These are phyloP conservation scores for Cephalopholis sonnerati DNA, from an alignment of 2,113 vertebrate genomes.

Conservation along the genomic window DNA sequence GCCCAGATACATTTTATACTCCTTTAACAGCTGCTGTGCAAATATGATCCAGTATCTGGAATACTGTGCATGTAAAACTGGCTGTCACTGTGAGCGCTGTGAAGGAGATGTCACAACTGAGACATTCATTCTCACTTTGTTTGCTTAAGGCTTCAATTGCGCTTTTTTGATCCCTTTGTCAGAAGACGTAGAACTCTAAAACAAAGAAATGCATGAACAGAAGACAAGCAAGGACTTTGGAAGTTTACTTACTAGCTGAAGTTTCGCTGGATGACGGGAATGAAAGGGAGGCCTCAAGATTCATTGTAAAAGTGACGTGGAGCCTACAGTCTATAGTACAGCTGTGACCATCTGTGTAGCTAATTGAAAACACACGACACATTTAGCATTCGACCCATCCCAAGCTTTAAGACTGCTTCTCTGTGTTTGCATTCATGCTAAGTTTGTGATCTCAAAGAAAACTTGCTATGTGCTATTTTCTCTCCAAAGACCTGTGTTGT, in stretches of 20 bases:
- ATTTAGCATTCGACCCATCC: neutral
- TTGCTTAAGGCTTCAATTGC: neutral
- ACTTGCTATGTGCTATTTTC: neutral
- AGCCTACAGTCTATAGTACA: neutral
- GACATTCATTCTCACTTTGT: neutral
- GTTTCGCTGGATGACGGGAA: constrained; percentile 4
- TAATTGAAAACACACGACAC: constrained; percentile 22
- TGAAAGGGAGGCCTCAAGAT: constrained; percentile 21
- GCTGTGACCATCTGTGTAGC: constrained; percentile 8
- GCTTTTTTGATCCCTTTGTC: neutral
- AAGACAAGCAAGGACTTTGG: neutral
- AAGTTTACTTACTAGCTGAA: constrained; percentile 31
- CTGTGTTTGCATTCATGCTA: neutral
- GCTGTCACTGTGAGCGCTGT: neutral
- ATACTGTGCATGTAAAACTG: neutral
- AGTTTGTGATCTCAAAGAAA: neutral
- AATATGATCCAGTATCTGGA: neutral
- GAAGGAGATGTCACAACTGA: neutral
- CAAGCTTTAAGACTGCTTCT: neutral
- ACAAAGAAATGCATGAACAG: neutral
- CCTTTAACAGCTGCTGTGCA: neutral
- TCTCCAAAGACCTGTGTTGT: neutral
- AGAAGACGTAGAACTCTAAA: neutral
- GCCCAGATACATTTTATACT: neutral
- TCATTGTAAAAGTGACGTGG: constrained; percentile 10